Percentiles rank a stretch among this genome's conserved stretches.
Conservation (phyloP, 2,888 invertebrate species). For the Apodemia mormo region DNA sequence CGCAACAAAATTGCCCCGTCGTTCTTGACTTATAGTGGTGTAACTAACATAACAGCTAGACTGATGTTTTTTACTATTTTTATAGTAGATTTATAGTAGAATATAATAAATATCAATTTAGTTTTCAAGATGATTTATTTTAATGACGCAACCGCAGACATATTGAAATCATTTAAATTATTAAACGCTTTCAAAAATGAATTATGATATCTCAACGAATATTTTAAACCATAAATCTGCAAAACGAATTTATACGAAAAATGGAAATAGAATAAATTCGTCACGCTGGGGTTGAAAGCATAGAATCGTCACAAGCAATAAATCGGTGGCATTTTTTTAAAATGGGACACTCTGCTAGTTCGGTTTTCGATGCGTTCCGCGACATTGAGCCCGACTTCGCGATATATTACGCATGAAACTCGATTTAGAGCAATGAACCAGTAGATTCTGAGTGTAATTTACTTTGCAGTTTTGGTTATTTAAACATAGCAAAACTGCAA, state of each 20-base stretch:
- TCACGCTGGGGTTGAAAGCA: conserved; percentile 50
- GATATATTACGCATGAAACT: conserved; percentile 71
- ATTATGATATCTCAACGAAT: conserved; percentile 25
- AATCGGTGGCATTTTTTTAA: conserved; percentile 64
- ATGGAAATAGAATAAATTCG: conserved; percentile 42
- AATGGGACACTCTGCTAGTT: conserved; percentile 47
- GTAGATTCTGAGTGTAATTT: neutral
- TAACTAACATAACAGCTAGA: too few species aligned
- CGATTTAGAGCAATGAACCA: conserved; percentile 51
- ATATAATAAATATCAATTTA: too few species aligned
- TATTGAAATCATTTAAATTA: too few species aligned
- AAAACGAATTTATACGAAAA: conserved; percentile 41
- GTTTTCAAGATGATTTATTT: too few species aligned
- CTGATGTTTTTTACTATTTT: too few species aligned
- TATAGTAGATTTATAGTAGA: too few species aligned
- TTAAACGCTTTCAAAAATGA: too few species aligned
- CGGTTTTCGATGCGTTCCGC: conserved; percentile 68
- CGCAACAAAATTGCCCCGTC: too few species aligned
- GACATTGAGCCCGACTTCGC: conserved; percentile 63
- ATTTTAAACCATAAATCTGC: conserved; percentile 36
- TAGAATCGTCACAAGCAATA: conserved; percentile 59
- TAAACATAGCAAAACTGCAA: too few species aligned
- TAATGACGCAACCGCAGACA: too few species aligned
- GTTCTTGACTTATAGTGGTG: too few species aligned
- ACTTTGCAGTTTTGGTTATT: neutral